Base-by-base conservation (phyloP, 2,888 invertebrate species). In the Megaustenia siamemsis region DNA sequence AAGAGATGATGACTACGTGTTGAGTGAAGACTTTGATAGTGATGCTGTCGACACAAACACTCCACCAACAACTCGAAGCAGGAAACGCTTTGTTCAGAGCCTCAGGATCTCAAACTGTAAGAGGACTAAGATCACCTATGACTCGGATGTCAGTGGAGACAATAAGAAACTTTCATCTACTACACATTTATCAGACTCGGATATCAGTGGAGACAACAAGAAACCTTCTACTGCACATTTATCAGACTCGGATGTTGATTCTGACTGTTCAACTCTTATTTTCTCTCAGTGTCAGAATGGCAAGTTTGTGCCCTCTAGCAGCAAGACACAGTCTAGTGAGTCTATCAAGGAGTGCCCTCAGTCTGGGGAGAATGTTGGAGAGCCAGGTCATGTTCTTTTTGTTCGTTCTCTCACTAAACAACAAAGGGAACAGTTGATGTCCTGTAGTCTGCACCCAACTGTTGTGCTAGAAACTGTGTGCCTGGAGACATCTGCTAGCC, bases 1-100 rank as follows among this genome's bases (percentile, higher is more conserved):
- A 15, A 21, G 32, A 12, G 84, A 84, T 66, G 84, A 84, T n/a
- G 84, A 84, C 43, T 80, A 84, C 73, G 78, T 75, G 45, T 63
- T 63, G 4, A 84, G 84, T 84, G 84, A 84, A n/a, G 84, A 77
- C 0, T 8, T 73, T 1, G 81, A 80, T 49, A 80, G 80, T 68
- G 84, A 84, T 68, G 35, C 38, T 35, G 32, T 43, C 10, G 49
- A 38, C n/a, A 43, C n/a, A 35, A 40, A 21, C 40, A 45, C 68
- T 77, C 81, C 81, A 24, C 83, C 66, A 6, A 56, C 77, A 38
- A 83, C 83, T 28, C 45, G 83, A 40, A 83, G 83, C 53, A 68
- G 78, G 43, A 78, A 78, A 69, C 53, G 68, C 21, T 28, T 60
- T 28, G 43, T 35, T 28, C n/a, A n/a, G 3, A 56, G 38, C 12